Base-by-base conservation (phyloP, 2,797 vertebrate species). In the Sebastes diploproa region DNA sequence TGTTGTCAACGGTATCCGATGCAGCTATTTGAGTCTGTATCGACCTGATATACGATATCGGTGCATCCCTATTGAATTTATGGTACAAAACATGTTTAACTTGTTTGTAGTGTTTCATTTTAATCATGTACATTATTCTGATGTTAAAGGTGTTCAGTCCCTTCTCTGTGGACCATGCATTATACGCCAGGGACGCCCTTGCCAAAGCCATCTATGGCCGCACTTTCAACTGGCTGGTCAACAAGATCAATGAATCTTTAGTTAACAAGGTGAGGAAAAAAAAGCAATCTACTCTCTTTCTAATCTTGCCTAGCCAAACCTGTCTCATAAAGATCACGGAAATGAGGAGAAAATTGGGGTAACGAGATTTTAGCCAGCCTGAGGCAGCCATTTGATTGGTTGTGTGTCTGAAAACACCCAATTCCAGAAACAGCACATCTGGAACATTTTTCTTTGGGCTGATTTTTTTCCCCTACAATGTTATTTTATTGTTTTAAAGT, bases 201-300 rank as follows among this genome's bases (percentile, higher is more conserved):
- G 97, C 98, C 6, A 99, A 99, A 94, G 97, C 98, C 0, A 94
- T 98, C 75, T 99, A 99, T 0, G 97, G 97, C 1, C 96, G 98
- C 25, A 98, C 97, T 0, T 99, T 99, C 87, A 97, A 96, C 22
- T 99, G 98, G 98, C 95, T 99, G 4, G 97, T 99, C 84, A 97
- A 96, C 95, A 98, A 97, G 88, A 96, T 98, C 84, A 99, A 99
- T 1, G 91, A 95, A 62, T 98, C 97, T 2, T 85, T 99, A 23
- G 97, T 94, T 27, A 99, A 97, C 91, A 95, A 96, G 97, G 98
- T 97, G 76, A 82, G 77, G 6, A 1, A 50, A n/a, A n/a, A 25
- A 36, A 73, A 80, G 23, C 61, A 67, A 16, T 11, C 16, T 38
- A n/a, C 50, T 68, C 18, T 14, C 2, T 68, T 60, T 71, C 5